These are phyloP conservation scores for Cryptoblepharus egeriae DNA, from an alignment of 2,797 vertebrate genomes.

Conservation along the genomic window DNA sequence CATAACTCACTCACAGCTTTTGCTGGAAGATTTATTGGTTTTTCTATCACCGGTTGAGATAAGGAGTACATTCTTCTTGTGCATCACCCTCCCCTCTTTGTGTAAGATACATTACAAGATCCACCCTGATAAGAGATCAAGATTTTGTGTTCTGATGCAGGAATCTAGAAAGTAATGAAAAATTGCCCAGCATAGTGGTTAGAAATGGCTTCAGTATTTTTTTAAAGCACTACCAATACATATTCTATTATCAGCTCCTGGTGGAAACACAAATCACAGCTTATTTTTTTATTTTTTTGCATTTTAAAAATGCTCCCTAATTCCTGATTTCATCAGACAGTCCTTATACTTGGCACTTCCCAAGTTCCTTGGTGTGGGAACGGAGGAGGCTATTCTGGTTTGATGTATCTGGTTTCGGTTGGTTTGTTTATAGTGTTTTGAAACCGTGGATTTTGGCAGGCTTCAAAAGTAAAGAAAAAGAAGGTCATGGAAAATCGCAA, in stretches of 20 bases:
- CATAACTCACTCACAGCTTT: constrained; percentile 51
- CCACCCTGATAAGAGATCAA: constrained; percentile 25
- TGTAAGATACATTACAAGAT: constrained; percentile 30
- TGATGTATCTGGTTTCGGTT: constrained; percentile 47
- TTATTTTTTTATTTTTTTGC: constrained; percentile 44
- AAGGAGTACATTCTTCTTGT: constrained; percentile 46
- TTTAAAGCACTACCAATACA: neutral
- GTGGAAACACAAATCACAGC: neutral
- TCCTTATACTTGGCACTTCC: constrained; percentile 8
- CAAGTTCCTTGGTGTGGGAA: constrained; percentile 35
- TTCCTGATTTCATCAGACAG: constrained; percentile 41
- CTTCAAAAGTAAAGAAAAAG: constrained; percentile 29
- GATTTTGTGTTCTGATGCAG: constrained; percentile 20
- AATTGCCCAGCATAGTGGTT: constrained; percentile 8
- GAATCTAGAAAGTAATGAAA: constrained; percentile 16
- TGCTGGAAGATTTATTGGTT: constrained; percentile 45
- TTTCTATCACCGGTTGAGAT: constrained; percentile 49
- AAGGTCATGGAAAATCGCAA: constrained; percentile 22
- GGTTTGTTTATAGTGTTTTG: constrained; percentile 48
- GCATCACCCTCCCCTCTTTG: constrained; percentile 15
- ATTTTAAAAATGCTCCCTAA: constrained; percentile 5
- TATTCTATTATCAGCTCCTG: constrained; percentile 6
- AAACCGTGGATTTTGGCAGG: constrained; percentile 41
- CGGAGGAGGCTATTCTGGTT: constrained; percentile 39
- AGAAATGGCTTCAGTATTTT: constrained; percentile 12